A percentile compares a stretch with the other conserved stretches of the same genome.
phyloP scores from a whole-genome alignment of 2,888 invertebrate genomes.

The Rotaria macrura region DNA sequence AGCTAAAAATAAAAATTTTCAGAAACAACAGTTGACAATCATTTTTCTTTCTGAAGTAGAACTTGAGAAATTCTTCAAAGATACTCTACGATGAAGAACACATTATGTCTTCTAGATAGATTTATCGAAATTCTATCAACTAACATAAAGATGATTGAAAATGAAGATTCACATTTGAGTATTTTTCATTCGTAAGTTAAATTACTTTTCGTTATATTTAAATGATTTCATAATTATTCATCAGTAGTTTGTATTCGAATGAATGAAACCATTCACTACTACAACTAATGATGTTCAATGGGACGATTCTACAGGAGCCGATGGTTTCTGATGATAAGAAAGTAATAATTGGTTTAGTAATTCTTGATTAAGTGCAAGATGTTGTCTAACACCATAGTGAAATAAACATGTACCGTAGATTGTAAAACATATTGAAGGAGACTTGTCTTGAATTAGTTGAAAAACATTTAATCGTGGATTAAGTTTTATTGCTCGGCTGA shows the following conservation, averaged over 20 bases:
- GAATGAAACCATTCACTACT: not conserved
- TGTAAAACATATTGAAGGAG: not conserved
- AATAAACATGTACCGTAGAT: slow-evolving; percentile 42
- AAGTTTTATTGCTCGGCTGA: slow-evolving; percentile 36
- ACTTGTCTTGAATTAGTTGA: not conserved
- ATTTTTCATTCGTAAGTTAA: too few species aligned
- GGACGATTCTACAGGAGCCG: not conserved
- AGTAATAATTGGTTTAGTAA: not conserved
- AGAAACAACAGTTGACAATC: too few species aligned
- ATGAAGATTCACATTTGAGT: too few species aligned
- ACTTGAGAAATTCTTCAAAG: too few species aligned
- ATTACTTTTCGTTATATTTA: too few species aligned
- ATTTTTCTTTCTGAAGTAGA: too few species aligned
- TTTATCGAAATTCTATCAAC: too few species aligned
- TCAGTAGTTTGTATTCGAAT: not conserved
- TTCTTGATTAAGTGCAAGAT: slow-evolving; percentile 36
- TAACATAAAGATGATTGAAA: too few species aligned
- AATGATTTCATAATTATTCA: not conserved
- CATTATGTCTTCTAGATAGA: too few species aligned
- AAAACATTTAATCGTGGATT: slow-evolving; percentile 15
- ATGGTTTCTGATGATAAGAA: not conserved
- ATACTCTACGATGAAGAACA: too few species aligned
- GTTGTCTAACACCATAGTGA: slow-evolving; percentile 45
- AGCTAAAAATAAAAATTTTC: too few species aligned
- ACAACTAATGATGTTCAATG: not conserved